phyloP scores from a whole-genome alignment of 2,113 vertebrate genomes.

The Isichthys henryi region DNA sequence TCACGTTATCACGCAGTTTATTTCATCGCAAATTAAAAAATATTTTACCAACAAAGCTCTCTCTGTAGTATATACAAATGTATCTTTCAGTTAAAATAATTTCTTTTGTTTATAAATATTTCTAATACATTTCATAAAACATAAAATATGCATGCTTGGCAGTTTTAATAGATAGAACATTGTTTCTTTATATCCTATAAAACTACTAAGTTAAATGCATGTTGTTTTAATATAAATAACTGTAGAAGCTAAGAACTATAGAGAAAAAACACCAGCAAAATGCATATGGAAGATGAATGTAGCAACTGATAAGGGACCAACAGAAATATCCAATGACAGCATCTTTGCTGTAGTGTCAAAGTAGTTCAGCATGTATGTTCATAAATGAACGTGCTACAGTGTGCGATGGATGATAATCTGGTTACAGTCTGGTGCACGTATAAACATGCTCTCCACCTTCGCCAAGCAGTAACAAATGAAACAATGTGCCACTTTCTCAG shows the following conservation, averaged over 20 bases:
- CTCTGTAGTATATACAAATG: constrained; percentile 56
- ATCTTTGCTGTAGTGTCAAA: constrained; percentile 70
- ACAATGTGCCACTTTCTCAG: constrained; percentile 51
- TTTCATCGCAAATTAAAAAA: constrained; percentile 50
- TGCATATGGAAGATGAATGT: constrained; percentile 14
- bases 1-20: constrained; percentile 66
- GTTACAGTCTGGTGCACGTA: constrained; percentile 62
- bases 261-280: constrained; percentile 60
- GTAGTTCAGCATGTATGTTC: constrained; percentile 59
- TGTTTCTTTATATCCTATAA: constrained; percentile 53
- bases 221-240: constrained; percentile 68
- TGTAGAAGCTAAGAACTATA: constrained; percentile 56
- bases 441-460: constrained; percentile 60
- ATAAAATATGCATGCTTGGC: constrained; percentile 81
- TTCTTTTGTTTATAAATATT: constrained; percentile 52
- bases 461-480: neutral
- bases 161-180: constrained; percentile 59
- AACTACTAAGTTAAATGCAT: constrained; percentile 65
- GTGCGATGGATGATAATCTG: constrained; percentile 57
- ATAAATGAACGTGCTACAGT: constrained; percentile 56
- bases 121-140: constrained; percentile 67
- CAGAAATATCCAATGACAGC: constrained; percentile 63
- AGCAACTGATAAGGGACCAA: constrained; percentile 48
- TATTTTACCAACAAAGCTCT: constrained; percentile 51
- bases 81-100: constrained; percentile 62